Evolutionary conservation across 2,797 vertebrate species (phyloP).

Genomic region (Martes flavigula): DNA sequence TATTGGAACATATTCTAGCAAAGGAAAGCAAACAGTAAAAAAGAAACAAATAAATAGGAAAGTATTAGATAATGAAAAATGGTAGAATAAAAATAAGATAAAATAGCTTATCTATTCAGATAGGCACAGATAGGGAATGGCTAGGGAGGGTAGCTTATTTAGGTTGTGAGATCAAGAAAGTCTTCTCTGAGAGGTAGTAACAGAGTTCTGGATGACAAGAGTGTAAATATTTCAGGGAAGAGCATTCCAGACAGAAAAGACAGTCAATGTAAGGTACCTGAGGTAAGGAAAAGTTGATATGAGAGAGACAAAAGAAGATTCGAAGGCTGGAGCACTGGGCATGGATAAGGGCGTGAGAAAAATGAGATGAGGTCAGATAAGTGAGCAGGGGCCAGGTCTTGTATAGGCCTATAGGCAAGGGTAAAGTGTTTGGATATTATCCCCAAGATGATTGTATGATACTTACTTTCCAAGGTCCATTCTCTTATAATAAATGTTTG

Average conservation of each 20-base stretch:
- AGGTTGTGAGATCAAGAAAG: neutral
- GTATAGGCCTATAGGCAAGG: neutral
- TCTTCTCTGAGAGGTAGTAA: neutral
- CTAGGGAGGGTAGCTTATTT: neutral
- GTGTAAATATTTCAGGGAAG: neutral
- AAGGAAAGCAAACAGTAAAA: neutral
- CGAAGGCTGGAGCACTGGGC: neutral
- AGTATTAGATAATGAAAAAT: neutral
- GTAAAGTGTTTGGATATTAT: neutral
- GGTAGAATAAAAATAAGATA: neutral
- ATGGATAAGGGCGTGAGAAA: neutral
- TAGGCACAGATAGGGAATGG: neutral
- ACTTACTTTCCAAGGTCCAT: neutral
- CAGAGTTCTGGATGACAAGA: neutral
- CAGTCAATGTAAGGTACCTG: neutral
- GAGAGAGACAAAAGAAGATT: neutral
- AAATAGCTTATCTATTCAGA: no score
- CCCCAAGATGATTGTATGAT: neutral
- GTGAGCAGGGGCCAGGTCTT: neutral
- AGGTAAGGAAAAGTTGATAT: neutral
- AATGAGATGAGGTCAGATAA: neutral
- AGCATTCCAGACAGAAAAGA: neutral
- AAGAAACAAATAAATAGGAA: neutral
- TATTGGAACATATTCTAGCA: neutral
- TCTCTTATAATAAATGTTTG: neutral